Percentiles rank a stretch among this genome's conserved stretches.
These are phyloP conservation scores for Apaloderma vittatum DNA, from an alignment of 2,113 vertebrate species.

Conservation along the genomic window DNA sequence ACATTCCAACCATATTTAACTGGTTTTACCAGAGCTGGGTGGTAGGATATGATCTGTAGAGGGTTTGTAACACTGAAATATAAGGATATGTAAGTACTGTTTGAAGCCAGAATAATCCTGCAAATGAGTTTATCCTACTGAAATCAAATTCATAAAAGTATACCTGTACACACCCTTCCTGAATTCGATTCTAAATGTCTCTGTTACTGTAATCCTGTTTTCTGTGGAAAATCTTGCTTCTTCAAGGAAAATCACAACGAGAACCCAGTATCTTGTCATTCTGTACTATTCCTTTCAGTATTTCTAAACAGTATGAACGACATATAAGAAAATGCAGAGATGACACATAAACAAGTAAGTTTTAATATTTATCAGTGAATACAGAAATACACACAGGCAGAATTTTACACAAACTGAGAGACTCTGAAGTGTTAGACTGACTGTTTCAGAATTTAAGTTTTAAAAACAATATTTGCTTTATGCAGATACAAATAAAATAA, in stretches of 20 bases:
- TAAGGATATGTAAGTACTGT: neutral
- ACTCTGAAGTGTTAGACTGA: neutral
- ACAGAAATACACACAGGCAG: neutral
- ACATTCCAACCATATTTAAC: constrained; percentile 7
- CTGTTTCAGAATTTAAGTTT: neutral
- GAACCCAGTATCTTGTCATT: neutral
- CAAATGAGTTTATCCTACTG: neutral
- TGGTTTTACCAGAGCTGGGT: neutral
- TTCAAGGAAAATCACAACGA: neutral
- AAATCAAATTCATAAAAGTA: neutral
- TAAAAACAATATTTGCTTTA: neutral
- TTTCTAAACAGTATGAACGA: neutral
- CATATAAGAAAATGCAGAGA: neutral
- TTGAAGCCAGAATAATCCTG: neutral
- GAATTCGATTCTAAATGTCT: neutral
- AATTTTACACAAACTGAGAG: neutral
- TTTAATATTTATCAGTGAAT: neutral
- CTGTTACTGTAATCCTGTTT: neutral
- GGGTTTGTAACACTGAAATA: constrained; percentile 5
- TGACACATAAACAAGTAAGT: neutral
- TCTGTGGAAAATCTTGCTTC: neutral
- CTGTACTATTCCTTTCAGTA: neutral
- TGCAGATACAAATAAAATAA: neutral
- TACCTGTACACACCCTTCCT: neutral
- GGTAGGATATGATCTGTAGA: neutral